These are phyloP conservation scores for Psilopsiagon aurifrons DNA, from an alignment of 2,113 vertebrate species.

Conservation along the genomic window DNA sequence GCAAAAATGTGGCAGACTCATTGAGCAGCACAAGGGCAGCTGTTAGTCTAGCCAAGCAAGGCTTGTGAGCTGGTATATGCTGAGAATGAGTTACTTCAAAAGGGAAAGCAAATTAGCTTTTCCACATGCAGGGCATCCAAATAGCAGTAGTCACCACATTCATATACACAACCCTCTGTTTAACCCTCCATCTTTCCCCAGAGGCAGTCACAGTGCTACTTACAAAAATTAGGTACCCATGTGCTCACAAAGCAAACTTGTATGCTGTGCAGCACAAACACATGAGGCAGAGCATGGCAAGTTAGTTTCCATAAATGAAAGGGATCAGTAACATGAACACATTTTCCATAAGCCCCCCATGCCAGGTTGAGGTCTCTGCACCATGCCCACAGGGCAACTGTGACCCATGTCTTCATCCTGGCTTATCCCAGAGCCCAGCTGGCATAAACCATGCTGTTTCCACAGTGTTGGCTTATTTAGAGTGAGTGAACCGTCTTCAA, in stretches of 20 bases:
- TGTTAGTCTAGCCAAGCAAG: background rate
- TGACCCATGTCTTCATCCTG: background rate
- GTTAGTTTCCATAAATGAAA: background rate
- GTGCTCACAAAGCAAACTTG: background rate
- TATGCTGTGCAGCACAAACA: background rate
- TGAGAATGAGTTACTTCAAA: background rate
- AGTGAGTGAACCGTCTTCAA: background rate
- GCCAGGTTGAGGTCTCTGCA: background rate
- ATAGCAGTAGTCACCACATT: background rate
- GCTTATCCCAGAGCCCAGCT: background rate
- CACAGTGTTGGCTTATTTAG: background rate
- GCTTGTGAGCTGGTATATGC: background rate
- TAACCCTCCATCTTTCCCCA: background rate
- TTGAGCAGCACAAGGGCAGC: accelerated
- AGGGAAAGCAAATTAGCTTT: background rate
- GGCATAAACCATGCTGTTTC: background rate
- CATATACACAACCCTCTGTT: background rate
- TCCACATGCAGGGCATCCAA: background rate
- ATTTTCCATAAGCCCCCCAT: background rate
- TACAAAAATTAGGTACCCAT: background rate
- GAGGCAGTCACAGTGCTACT: background rate
- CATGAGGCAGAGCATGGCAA: accelerated
- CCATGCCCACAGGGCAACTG: accelerated
- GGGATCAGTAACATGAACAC: background rate
- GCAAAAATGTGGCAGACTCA: too few relatives aligned